phyloP scores from a whole-genome alignment of 1,140 invertebrate genomes.

The Vanessa tameamea region DNA sequence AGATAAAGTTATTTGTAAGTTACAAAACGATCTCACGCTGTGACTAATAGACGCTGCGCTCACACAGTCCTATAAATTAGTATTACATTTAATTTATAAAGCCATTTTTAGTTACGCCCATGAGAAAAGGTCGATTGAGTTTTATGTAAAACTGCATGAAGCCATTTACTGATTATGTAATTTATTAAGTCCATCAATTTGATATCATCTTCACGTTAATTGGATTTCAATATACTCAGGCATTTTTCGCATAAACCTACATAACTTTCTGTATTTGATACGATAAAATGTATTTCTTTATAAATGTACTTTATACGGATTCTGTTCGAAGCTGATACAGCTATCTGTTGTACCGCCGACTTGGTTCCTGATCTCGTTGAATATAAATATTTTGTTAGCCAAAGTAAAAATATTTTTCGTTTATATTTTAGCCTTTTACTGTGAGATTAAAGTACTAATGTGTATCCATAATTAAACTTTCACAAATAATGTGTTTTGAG shows the following conservation, averaged over 20 bases:
- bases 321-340: not conserved
- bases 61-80: slow-evolving; percentile 50
- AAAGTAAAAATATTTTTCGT: no score
- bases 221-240: not conserved
- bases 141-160: slow-evolving; percentile 43
- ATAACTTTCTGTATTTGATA: not conserved
- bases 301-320: no score
- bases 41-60: slow-evolving; percentile 60
- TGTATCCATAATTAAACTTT: no score
- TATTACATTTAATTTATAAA: slow-evolving; percentile 72
- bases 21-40: slow-evolving; percentile 56
- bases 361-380: no score
- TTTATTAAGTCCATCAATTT: slow-evolving; percentile 50
- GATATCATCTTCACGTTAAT: slow-evolving; percentile 28
- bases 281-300: not conserved
- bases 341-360: no score
- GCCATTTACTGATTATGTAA: slow-evolving; percentile 54
- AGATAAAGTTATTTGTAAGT: slow-evolving; percentile 32
- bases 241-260: not conserved
- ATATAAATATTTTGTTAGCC: no score
- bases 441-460: no score
- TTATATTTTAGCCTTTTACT: no score
- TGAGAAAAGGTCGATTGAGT: slow-evolving; percentile 50
- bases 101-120: slow-evolving; percentile 61
- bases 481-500: no score